Percentiles rank a stretch among this genome's conserved stretches.
Evolutionary conservation across 2,113 vertebrate genomes (phyloP).

Genomic region (Sorex fumeus): DNA sequence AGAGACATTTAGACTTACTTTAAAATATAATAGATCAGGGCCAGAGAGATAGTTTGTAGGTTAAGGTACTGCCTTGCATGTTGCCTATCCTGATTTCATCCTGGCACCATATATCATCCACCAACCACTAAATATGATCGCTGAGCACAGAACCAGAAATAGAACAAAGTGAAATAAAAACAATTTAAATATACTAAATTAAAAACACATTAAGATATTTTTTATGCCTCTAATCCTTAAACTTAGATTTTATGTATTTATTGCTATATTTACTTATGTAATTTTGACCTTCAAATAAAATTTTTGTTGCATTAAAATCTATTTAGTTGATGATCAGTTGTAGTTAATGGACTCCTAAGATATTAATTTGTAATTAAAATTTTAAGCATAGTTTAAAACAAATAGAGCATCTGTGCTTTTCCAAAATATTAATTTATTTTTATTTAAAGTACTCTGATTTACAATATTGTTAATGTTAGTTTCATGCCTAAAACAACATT

Average conservation of each 20-base stretch:
- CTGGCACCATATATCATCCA: too few relatives aligned
- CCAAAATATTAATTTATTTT: too few relatives aligned
- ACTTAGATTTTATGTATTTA: slow-evolving; percentile 32
- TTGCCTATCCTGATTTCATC: too few relatives aligned
- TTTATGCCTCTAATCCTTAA: not conserved
- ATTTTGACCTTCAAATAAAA: not conserved
- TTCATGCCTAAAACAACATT: too few relatives aligned
- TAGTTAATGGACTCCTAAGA: slow-evolving; percentile 12
- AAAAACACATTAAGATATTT: not conserved
- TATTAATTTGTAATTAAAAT: not conserved
- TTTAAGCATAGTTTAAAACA: slow-evolving; percentile 1
- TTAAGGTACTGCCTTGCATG: too few relatives aligned
- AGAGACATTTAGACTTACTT: not conserved
- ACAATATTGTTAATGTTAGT: too few relatives aligned
- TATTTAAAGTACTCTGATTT: too few relatives aligned
- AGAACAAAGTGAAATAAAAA: not conserved
- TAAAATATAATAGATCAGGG: too few relatives aligned
- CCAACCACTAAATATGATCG: too few relatives aligned
- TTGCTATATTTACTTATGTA: not conserved
- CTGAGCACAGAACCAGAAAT: too few relatives aligned
- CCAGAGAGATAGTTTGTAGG: too few relatives aligned
- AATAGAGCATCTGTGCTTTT: not conserved
- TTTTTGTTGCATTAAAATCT: slow-evolving; percentile 16
- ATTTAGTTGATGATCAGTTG: not conserved
- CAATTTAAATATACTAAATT: not conserved